Conservation (phyloP, 2,113 vertebrate genomes). For the Alethe castanea region DNA sequence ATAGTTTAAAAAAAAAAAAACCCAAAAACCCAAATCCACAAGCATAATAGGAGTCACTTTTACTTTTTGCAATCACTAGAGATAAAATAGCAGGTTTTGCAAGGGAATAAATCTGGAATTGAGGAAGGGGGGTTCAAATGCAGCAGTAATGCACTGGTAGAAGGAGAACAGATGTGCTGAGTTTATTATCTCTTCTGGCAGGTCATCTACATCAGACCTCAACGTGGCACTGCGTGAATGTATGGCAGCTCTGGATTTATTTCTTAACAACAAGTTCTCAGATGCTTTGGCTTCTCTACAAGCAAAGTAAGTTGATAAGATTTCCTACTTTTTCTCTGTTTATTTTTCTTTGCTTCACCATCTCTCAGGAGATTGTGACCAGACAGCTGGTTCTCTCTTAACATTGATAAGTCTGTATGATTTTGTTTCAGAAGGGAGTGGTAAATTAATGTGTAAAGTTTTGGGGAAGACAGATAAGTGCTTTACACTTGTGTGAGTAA, state of each 20-base stretch:
- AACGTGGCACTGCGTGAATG: slow-evolving; percentile 88
- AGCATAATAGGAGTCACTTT: not conserved
- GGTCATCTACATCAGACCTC: slow-evolving; percentile 79
- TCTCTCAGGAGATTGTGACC: not conserved
- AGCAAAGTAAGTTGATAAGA: slow-evolving; percentile 79
- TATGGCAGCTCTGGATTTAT: slow-evolving; percentile 90
- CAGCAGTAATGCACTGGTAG: not conserved
- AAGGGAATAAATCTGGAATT: not conserved
- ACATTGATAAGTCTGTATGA: not conserved
- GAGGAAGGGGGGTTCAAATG: not conserved
- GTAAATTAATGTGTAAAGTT: not conserved
- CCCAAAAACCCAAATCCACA: not conserved
- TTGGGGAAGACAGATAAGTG: not conserved
- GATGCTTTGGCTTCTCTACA: slow-evolving; percentile 85
- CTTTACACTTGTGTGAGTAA: not conserved
- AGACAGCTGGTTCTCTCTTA: not conserved
- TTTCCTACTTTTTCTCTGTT: not conserved
- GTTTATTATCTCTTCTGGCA: slow-evolving; percentile 48
- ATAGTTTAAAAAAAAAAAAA: not conserved
- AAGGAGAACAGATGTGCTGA: slow-evolving; percentile 8
- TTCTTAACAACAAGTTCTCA: slow-evolving; percentile 92
- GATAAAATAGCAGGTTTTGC: not conserved
- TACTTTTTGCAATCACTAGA: not conserved
- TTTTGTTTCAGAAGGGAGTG: not conserved
- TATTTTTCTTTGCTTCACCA: not conserved